Base-by-base conservation (phyloP, 1,140 invertebrate species). In the Hylaeus anthracinus region DNA sequence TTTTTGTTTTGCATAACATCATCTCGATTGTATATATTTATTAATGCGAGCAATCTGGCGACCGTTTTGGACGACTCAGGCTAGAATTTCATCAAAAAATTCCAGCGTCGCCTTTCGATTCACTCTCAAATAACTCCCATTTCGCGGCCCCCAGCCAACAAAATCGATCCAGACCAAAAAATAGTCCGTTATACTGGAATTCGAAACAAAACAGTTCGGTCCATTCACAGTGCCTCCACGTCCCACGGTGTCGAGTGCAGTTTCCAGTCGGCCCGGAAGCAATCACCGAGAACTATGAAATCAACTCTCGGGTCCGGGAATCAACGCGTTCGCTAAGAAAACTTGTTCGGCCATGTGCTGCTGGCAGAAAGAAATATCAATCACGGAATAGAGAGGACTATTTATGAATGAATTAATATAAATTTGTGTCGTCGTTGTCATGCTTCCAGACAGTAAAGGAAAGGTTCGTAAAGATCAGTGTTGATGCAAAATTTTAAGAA, bases 181-280 rank as follows among this genome's bases (percentile, higher is more conserved):
- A 45, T 45, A 45, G 39, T 64, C 37, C 3, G 61, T 64, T 43
- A 14, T 39, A 41, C 61, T 41, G 10, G 39, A 64, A 26, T 12
- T 64, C 9, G 61, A 43, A 45, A 65, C 63, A 65, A 65, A 65
- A 15, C 55, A 5, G 14, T 58, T n/a, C 41, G 14, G 55, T 12
- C 55, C 55, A 14, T 65, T 65, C 12, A 45, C 63, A 65, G 41
- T 43, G 41, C 41, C 14, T n/a, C 6, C 41, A 45, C 63, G 41
- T 10, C n/a, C 43, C 63, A 45, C 14, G 14, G 43, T 65, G 6
- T 43, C 63, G 41, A 43, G 63, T 41, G 15, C 12, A n/a, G 63
- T 43, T 65, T 65, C 39, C 63, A 65, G 63, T 15, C 39, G 63
- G 12, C 12, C 41, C 41, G 63, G 63, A 65, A 45, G 63, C 63